These are phyloP conservation scores for Camponotus fellah DNA, from an alignment of 2,888 invertebrate genomes.

Conservation along the genomic window DNA sequence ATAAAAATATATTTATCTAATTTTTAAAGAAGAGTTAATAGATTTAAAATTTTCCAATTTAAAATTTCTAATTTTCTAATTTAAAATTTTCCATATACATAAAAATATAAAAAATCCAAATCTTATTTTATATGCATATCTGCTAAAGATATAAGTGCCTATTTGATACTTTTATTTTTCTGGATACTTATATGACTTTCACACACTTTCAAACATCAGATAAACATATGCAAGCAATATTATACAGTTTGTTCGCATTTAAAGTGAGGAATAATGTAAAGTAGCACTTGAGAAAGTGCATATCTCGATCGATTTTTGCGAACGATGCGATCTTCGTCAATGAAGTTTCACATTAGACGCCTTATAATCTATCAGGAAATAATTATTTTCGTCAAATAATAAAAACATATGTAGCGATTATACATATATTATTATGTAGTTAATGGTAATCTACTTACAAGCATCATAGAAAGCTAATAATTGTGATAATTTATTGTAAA, in stretches of 20 bases:
- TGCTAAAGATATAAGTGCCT: background rate
- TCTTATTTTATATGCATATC: background rate
- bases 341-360: background rate
- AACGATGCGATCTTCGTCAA: conserved; percentile 11
- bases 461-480: no score
- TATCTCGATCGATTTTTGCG: conserved; percentile 1
- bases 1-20: background rate
- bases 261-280: conserved; percentile 9
- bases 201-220: background rate
- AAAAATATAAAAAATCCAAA: background rate
- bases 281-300: conserved; percentile 24
- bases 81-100: background rate
- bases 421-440: background rate
- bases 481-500: background rate
- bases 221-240: background rate
- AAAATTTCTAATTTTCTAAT: background rate
- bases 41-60: background rate
- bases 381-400: conserved; percentile 6
- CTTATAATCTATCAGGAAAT: conserved; percentile 16
- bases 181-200: no score
- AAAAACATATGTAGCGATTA: background rate
- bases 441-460: no score
- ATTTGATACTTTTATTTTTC: background rate
- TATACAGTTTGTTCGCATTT: background rate
- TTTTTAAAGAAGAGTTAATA: background rate